These are phyloP conservation scores for Apantesis nais DNA, from an alignment of 2,888 invertebrate species.

Conservation along the genomic window DNA sequence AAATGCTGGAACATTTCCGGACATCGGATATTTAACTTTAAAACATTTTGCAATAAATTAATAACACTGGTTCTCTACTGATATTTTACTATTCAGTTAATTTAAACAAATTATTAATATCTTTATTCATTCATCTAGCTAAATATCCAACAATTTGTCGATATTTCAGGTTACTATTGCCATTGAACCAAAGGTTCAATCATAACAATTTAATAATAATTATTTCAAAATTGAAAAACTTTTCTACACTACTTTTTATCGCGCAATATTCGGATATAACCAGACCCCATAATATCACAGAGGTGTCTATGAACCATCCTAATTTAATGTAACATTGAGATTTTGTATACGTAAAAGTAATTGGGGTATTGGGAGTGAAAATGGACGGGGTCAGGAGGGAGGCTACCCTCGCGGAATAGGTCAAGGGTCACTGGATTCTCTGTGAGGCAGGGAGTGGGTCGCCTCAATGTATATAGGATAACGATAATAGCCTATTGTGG, in stretches of 20 bases:
- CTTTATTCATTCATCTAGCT: background rate
- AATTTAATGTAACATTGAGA: conserved; percentile 25
- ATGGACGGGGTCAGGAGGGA: conserved; percentile 42
- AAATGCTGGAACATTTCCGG: background rate
- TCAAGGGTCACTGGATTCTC: conserved; percentile 69
- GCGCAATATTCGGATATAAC: background rate
- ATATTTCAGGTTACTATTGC: too few species aligned
- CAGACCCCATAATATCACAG: background rate
- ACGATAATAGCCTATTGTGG: conserved; percentile 67
- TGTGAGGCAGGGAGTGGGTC: conserved; percentile 42
- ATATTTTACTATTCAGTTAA: background rate
- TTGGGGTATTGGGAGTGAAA: conserved; percentile 50
- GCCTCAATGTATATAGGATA: conserved; percentile 63
- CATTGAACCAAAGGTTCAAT: background rate
- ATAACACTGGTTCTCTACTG: background rate
- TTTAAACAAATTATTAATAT: background rate
- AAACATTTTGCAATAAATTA: background rate
- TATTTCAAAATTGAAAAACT: background rate
- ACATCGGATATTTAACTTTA: background rate
- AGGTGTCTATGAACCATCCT: conserved; percentile 1
- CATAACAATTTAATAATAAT: background rate
- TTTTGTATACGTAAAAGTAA: conserved; percentile 52
- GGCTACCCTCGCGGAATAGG: conserved; percentile 58
- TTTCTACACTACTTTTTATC: background rate
- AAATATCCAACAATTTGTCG: background rate